A percentile compares a stretch with the other conserved stretches of the same genome.
Conservation (phyloP, 2,888 invertebrate genomes). For the Panorpa germanica region DNA sequence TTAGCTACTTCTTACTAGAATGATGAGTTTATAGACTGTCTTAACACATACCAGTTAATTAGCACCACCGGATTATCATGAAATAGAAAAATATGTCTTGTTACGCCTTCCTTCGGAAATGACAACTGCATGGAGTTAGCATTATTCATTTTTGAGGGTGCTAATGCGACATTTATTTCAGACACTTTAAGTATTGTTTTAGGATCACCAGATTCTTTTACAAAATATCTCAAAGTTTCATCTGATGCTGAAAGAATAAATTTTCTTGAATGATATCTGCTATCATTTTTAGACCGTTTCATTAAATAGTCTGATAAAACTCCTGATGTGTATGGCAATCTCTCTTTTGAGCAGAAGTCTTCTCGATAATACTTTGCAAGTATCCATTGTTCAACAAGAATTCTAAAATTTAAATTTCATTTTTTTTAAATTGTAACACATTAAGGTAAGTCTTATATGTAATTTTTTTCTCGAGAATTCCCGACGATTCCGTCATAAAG, state of each 20-base stretch:
- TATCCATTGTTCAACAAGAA: conserved; percentile 80
- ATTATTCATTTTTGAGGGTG: conserved; percentile 61
- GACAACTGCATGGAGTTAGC: conserved; percentile 70
- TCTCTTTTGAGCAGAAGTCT: conserved; percentile 68
- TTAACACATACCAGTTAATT: conserved; percentile 75
- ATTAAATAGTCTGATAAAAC: conserved; percentile 71
- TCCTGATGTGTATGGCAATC: conserved; percentile 61
- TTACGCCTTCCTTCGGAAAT: conserved; percentile 68
- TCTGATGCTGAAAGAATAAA: conserved; percentile 67
- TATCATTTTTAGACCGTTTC: conserved; percentile 80
- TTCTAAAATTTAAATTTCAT: conserved; percentile 38
- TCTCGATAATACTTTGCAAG: conserved; percentile 76
- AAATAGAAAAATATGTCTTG: conserved; percentile 73
- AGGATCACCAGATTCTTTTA: conserved; percentile 57
- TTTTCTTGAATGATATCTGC: conserved; percentile 62
- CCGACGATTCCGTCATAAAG: too few relatives aligned
- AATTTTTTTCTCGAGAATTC: too few relatives aligned
- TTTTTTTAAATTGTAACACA: too few relatives aligned
- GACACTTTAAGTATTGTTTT: conserved; percentile 66
- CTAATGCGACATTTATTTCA: conserved; percentile 68
- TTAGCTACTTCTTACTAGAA: too few relatives aligned
- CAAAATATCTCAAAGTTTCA: conserved; percentile 60
- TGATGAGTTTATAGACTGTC: too few relatives aligned
- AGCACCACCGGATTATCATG: conserved; percentile 73
- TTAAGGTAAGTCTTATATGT: too few relatives aligned